Evolutionary conservation across 2,797 vertebrate genomes (phyloP).

Genomic region (Coracias cyanogaster): DNA sequence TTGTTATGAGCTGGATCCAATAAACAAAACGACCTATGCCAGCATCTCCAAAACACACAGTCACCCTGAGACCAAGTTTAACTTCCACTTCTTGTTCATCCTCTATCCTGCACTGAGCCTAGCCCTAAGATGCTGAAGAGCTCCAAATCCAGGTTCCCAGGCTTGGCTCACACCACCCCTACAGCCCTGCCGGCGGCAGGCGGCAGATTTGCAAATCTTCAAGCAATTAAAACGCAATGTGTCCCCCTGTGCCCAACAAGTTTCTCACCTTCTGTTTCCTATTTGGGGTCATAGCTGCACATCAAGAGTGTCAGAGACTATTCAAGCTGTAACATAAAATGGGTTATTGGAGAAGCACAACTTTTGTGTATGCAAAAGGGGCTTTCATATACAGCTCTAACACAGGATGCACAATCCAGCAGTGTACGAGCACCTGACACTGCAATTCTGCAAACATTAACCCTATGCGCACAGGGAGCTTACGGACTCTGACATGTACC

Average conservation of each 20-base stretch:
- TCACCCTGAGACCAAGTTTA: conserved; percentile 45
- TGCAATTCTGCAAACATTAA: not conserved
- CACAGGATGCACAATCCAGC: not conserved
- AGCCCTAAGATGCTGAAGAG: not conserved
- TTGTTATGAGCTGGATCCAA: conserved; percentile 56
- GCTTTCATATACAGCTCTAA: not conserved
- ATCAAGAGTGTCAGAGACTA: not conserved
- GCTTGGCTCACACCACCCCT: not conserved
- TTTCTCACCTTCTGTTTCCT: conserved; percentile 35
- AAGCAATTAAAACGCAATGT: conserved; percentile 11
- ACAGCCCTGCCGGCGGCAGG: not conserved
- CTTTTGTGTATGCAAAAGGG: not conserved
- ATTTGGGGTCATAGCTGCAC: conserved; percentile 25
- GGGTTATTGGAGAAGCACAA: not conserved
- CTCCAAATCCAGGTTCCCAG: not conserved
- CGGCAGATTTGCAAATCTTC: conserved; percentile 7
- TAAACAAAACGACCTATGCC: conserved; percentile 30
- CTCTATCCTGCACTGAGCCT: conserved; percentile 3
- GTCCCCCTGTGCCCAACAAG: not conserved
- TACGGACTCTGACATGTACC: accelerated
- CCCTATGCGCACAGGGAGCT: not conserved
- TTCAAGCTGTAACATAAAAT: not conserved
- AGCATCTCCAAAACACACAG: conserved; percentile 51
- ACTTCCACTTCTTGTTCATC: not conserved
- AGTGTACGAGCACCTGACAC: not conserved